A percentile compares a stretch with the other conserved stretches of the same genome.
Evolutionary conservation across 2,888 invertebrate species (phyloP).

Genomic region (Xestobium rufovillosum): DNA sequence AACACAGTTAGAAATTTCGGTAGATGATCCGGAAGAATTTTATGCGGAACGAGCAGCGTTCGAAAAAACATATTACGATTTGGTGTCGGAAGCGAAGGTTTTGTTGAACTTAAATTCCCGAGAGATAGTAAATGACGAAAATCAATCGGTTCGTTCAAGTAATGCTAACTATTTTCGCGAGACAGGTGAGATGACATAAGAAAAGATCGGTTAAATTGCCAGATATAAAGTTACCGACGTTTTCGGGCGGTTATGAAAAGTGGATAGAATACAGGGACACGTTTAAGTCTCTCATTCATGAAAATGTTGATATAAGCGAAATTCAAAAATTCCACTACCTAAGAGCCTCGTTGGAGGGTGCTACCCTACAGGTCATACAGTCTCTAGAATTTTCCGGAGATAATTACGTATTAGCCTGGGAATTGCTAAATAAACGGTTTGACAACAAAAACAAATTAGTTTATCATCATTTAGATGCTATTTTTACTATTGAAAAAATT

Average conservation of each 20-base stretch:
- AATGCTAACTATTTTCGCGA: too few species aligned
- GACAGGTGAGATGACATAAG: too few species aligned
- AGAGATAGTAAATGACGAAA: too few species aligned
- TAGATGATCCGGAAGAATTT: too few species aligned
- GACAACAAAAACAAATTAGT: slow-evolving; percentile 13
- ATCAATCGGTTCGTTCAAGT: too few species aligned
- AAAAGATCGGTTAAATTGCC: slow-evolving; percentile 8
- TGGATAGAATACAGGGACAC: too few species aligned
- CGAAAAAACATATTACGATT: too few species aligned
- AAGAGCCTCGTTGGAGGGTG: slow-evolving; percentile 9
- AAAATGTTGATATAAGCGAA: slow-evolving; percentile 8
- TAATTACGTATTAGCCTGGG: slow-evolving; percentile 18
- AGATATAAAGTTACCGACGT: slow-evolving; percentile 14
- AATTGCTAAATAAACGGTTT: slow-evolving; percentile 14
- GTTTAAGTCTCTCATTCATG: slow-evolving; percentile 11
- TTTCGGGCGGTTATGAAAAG: slow-evolving; percentile 8
- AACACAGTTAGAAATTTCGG: too few species aligned
- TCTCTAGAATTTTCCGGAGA: slow-evolving; percentile 11
- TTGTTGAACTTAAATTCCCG: too few species aligned
- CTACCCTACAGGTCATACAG: slow-evolving; percentile 10
- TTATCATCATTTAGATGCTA: slow-evolving; percentile 14
- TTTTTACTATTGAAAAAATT: slow-evolving; percentile 14
- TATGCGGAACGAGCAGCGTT: too few species aligned
- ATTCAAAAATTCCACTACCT: slow-evolving; percentile 18
- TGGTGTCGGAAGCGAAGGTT: too few species aligned